Evolutionary conservation across 2,113 vertebrate genomes (phyloP).

Genomic region (Campylorhamphus procurvoides): DNA sequence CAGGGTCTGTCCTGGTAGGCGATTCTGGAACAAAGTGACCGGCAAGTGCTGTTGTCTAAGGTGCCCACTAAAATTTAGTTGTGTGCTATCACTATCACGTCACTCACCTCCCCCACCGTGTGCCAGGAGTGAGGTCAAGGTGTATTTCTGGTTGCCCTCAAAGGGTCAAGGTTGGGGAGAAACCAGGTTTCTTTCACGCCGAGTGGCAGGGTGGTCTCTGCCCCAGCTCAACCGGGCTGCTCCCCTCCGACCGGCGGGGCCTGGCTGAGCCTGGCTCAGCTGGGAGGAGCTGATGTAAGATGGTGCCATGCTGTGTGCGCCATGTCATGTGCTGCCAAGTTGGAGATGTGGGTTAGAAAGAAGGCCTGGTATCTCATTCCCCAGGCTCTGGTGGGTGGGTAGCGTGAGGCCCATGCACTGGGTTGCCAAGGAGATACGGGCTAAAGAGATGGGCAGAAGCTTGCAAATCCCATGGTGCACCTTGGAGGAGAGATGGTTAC

Average conservation of each 20-base stretch:
- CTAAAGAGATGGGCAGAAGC: constrained; percentile 69
- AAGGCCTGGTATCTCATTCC: constrained; percentile 67
- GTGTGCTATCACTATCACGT: constrained; percentile 32
- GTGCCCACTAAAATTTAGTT: constrained; percentile 59
- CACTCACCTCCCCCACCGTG: constrained; percentile 57
- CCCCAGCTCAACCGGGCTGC: neutral
- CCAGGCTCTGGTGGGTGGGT: constrained; percentile 70
- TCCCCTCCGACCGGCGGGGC: neutral
- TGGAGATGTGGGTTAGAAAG: constrained; percentile 74
- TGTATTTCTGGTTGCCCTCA: constrained; percentile 30
- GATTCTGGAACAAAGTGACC: constrained; percentile 32
- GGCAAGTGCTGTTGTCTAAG: constrained; percentile 62
- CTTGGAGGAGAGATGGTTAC: constrained; percentile 68
- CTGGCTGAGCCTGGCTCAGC: constrained; percentile 35
- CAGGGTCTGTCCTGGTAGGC: constrained; percentile 35
- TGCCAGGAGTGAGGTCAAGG: constrained; percentile 69
- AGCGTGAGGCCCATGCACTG: constrained; percentile 77
- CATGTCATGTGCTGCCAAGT: constrained; percentile 70
- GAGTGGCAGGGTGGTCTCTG: neutral
- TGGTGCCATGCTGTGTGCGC: constrained; percentile 73
- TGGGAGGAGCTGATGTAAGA: constrained; percentile 48
- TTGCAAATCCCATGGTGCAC: constrained; percentile 68
- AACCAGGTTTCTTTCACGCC: neutral
- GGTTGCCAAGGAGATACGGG: constrained; percentile 64
- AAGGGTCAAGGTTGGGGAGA: constrained; percentile 2